phyloP scores from a whole-genome alignment of 2,888 invertebrate species.

The Quadroppia sp. region DNA sequence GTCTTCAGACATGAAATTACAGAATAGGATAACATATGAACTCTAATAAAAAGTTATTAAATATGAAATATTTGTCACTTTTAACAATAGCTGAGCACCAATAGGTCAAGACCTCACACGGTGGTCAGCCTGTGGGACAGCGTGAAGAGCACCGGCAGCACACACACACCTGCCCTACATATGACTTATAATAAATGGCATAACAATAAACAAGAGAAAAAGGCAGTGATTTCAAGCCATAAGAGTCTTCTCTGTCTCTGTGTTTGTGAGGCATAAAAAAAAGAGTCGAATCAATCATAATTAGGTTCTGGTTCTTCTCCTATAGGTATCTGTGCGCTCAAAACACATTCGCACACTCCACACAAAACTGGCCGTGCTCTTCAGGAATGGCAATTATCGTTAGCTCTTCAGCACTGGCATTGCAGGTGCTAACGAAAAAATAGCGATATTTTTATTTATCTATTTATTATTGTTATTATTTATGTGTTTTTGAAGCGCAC shows the following conservation, averaged over 20 bases:
- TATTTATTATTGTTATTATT: constrained; percentile 25
- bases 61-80: background rate
- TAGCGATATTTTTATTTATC: background rate
- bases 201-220: background rate
- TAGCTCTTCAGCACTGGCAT: background rate
- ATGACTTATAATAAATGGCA: constrained; percentile 5
- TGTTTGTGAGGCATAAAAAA: background rate
- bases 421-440: constrained; percentile 23
- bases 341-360: too few species aligned
- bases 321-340: background rate
- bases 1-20: too few species aligned
- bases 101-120: constrained; percentile 29
- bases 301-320: background rate
- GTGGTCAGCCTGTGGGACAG: constrained; percentile 21
- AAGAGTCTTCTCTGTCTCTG: background rate
- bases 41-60: too few species aligned
- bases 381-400: too few species aligned
- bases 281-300: constrained; percentile 27
- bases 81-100: background rate
- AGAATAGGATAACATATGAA: too few species aligned
- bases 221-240: background rate
- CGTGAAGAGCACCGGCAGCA: background rate
- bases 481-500: constrained; percentile 9
- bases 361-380: too few species aligned
- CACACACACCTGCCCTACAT: constrained; percentile 30